A percentile compares a stretch with the other conserved stretches of the same genome.
These are phyloP conservation scores for Saccopteryx leptura DNA, from an alignment of 2,113 vertebrate species.

Conservation along the genomic window DNA sequence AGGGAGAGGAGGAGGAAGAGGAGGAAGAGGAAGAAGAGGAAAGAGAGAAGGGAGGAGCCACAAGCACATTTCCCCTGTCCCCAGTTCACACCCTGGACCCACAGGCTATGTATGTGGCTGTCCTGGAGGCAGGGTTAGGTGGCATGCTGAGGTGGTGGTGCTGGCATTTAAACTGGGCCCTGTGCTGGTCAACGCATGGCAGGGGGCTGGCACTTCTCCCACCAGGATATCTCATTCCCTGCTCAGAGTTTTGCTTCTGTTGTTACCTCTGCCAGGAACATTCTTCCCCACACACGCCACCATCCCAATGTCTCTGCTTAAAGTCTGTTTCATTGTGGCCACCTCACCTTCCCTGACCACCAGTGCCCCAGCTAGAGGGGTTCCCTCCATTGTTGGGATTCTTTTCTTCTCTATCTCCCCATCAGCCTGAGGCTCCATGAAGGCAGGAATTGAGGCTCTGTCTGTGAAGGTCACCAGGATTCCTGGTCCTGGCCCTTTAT, in stretches of 20 bases:
- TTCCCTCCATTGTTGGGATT: neutral
- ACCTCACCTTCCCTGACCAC: neutral
- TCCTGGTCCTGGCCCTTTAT: neutral
- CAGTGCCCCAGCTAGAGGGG: no score
- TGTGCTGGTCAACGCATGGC: neutral
- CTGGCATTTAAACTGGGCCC: neutral
- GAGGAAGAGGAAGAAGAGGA: no score
- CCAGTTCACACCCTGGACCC: neutral
- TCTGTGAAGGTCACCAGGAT: neutral
- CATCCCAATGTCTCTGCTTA: neutral
- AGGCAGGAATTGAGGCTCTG: neutral
- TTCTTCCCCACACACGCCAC: neutral
- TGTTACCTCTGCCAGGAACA: neutral
- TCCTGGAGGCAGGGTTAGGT: neutral
- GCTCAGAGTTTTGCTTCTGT: neutral
- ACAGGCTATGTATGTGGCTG: neutral
- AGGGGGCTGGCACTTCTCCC: neutral
- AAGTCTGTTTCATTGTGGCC: neutral
- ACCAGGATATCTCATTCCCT: no score
- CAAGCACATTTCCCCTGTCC: neutral
- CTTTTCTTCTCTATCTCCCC: no score
- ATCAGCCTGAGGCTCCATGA: neutral
- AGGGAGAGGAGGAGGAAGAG: neutral
- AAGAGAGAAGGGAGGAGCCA: no score
- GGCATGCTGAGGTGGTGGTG: no score